Evolutionary conservation across 2,888 invertebrate genomes (phyloP).

Genomic region (Onchidella celtica): DNA sequence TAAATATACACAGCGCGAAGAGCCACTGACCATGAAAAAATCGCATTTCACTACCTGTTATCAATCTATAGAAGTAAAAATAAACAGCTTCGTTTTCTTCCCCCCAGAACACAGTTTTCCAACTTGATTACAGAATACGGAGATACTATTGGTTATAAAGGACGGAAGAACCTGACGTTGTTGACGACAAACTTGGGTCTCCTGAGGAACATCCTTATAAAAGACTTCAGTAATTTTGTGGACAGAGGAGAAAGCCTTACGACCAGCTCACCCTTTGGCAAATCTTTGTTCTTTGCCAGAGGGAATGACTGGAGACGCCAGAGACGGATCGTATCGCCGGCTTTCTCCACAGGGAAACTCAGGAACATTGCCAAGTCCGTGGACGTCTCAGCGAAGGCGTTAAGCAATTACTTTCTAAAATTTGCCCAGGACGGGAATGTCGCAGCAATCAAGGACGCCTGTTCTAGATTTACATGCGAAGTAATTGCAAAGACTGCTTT

Average conservation of each 20-base stretch:
- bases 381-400: background rate
- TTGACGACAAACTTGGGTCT: constrained; percentile 23
- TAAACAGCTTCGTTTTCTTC: no score
- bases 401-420: background rate
- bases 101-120: background rate
- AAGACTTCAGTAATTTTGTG: constrained; percentile 40
- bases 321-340: constrained; percentile 18
- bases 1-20: no score
- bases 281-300: constrained; percentile 22
- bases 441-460: constrained; percentile 1
- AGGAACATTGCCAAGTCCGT: background rate
- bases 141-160: background rate
- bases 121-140: constrained; percentile 10
- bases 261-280: constrained; percentile 18
- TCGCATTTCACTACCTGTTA: no score
- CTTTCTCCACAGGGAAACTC: constrained; percentile 26
- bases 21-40: no score
- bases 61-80: no score
- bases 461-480: background rate
- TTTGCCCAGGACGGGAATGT: background rate
- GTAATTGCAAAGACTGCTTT: constrained; percentile 38
- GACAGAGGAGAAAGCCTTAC: background rate
- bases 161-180: background rate
- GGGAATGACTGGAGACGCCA: constrained; percentile 11
- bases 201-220: constrained; percentile 16